phyloP scores from a whole-genome alignment of 2,797 vertebrate genomes.

The Staurois parvus region DNA sequence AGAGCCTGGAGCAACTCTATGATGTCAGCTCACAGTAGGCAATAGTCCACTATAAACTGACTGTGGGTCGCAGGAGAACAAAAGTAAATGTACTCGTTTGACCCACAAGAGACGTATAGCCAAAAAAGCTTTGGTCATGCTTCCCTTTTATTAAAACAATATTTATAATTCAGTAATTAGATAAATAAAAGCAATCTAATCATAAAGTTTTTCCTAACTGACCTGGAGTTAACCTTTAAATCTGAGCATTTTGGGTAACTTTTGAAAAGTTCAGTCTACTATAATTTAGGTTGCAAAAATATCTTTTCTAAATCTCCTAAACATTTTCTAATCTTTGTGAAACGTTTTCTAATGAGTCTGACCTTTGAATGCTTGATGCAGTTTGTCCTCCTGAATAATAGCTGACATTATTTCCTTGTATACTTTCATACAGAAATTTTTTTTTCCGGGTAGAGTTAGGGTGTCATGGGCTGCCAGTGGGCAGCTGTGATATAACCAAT shows the following conservation, averaged over 20 bases:
- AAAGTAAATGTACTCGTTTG: no score
- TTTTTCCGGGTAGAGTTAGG: background rate
- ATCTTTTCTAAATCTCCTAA: conserved; percentile 37
- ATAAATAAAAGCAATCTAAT: no score
- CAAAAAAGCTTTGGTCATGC: no score
- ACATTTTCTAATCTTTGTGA: background rate
- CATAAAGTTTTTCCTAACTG: no score
- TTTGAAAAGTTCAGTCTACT: conserved; percentile 14
- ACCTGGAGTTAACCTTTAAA: no score
- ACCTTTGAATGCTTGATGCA: conserved; percentile 40
- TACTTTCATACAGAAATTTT: conserved; percentile 26
- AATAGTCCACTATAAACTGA: no score
- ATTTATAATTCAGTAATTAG: no score
- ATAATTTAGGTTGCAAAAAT: conserved; percentile 41
- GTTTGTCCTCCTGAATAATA: conserved; percentile 35
- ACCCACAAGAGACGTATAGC: no score
- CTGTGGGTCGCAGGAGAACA: no score
- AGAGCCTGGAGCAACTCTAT: no score
- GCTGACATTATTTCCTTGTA: conserved; percentile 22
- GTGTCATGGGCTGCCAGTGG: background rate
- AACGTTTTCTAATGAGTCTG: conserved; percentile 26
- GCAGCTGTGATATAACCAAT: background rate
- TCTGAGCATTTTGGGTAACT: background rate
- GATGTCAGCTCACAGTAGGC: no score
- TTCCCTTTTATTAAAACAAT: no score